These are phyloP conservation scores for Potamilus streckersoni DNA, from an alignment of 1,140 invertebrate species.

Conservation along the genomic window DNA sequence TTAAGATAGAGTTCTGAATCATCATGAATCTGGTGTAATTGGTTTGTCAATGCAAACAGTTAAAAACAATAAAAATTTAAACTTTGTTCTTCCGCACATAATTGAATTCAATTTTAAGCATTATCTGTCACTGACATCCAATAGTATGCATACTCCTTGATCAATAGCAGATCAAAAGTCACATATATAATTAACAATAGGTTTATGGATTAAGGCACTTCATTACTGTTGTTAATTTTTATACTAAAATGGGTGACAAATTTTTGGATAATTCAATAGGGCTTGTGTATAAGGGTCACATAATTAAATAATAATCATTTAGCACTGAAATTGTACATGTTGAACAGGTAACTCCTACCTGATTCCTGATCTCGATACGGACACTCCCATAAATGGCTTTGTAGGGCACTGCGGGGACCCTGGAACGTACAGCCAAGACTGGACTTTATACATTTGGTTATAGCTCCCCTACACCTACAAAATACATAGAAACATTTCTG, in stretches of 20 bases:
- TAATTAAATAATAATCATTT: neutral
- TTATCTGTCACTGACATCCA: no score
- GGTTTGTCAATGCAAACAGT: no score
- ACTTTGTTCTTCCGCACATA: no score
- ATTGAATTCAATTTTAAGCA: no score
- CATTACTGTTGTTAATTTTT: neutral
- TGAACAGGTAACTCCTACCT: constrained; percentile 32
- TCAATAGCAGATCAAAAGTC: no score
- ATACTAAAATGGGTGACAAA: neutral
- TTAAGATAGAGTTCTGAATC: no score
- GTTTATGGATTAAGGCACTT: neutral
- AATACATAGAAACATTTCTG: neutral
- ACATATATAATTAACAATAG: no score
- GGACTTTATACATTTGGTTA: constrained; percentile 62
- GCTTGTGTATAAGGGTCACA: neutral
- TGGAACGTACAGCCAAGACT: constrained; percentile 68
- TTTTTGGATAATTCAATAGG: neutral
- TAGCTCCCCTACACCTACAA: constrained; percentile 64
- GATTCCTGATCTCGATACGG: constrained; percentile 61
- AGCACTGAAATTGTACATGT: neutral
- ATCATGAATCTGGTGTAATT: no score
- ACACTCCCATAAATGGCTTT: constrained; percentile 67
- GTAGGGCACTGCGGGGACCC: constrained; percentile 66
- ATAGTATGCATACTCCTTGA: no score
- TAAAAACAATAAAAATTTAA: no score